Percentiles rank a stretch among this genome's conserved stretches.
Conservation (phyloP, 1,140 invertebrate genomes). For the Venustaconcha ellipsiformis region DNA sequence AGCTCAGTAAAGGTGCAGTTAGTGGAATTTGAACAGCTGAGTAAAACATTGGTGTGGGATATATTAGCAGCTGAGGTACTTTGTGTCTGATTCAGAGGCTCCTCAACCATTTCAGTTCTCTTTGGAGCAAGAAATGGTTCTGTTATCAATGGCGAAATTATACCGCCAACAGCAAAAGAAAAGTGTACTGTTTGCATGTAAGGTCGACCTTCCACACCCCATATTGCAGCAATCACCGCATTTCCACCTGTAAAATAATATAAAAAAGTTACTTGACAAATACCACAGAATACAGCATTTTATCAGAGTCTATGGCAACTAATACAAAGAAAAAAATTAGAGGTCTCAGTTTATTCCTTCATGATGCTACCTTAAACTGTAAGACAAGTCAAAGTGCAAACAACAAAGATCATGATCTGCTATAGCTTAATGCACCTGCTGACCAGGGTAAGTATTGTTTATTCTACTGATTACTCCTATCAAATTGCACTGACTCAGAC, state of each 20-base stretch:
- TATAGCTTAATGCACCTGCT: too few relatives aligned
- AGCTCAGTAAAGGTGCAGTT: too few relatives aligned
- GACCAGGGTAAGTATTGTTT: too few relatives aligned
- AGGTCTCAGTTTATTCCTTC: background rate
- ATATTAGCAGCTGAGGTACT: too few relatives aligned
- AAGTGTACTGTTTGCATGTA: constrained; percentile 35
- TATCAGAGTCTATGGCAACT: background rate
- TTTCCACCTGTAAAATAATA: constrained; percentile 64
- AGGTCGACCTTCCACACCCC: constrained; percentile 64
- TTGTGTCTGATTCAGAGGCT: too few relatives aligned
- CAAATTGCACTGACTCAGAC: too few relatives aligned
- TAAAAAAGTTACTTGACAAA: background rate
- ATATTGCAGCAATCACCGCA: constrained; percentile 67
- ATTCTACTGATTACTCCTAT: too few relatives aligned
- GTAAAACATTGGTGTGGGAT: too few relatives aligned
- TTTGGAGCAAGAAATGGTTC: constrained; percentile 31
- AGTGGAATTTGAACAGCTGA: too few relatives aligned
- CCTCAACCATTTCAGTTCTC: background rate
- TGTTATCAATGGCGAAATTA: constrained; percentile 28
- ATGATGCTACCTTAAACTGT: too few relatives aligned
- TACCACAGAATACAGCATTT: background rate
- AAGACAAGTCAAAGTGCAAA: too few relatives aligned
- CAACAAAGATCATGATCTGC: too few relatives aligned
- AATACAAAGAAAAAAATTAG: background rate
- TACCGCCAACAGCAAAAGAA: constrained; percentile 31